Evolutionary conservation across 2,797 vertebrate species (phyloP), one percentile per base, ranked within the genome.

Genomic region (Coracias cyanogaster): DNA sequence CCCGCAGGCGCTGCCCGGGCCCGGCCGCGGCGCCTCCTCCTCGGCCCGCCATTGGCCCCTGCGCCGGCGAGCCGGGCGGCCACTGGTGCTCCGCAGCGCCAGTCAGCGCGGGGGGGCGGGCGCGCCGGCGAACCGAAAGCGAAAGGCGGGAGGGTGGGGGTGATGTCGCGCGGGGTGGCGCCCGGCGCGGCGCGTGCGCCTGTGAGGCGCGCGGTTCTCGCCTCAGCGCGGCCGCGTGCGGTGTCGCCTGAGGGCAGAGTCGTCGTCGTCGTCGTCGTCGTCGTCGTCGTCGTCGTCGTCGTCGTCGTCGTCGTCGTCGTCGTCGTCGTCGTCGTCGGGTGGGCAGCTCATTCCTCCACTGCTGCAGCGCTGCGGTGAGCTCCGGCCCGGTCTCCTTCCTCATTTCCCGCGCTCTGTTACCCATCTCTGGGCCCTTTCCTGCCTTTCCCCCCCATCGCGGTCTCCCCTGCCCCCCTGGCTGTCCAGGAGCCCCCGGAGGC

Each of bases 361-460:
- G 54, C 7, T 12, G 54, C 49, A 26, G 25, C n/a, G n/a, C 49
- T 28, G 49, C 49, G 49, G 25, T 28, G 15, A 28, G 49, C 41
- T 43, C 41, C 41, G 13, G 49, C 9, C 52, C 19, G 29, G 52
- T 20, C 31, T 7, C 29, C 9, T n/a, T 29, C 31, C n/a, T 58
- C 11, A 5, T 6, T 26, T 35, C 43, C 31, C 24, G n/a, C 20
- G 8, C 46, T 1, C 26, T 2, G 39, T 16, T 8, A 4, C 18
- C 19, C 3, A 1, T 21, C 18, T 4, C 8, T 3, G 3, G 3
- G 31, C 15, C 10, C 3, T 1, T 4, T 10, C 24, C 28, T 1
- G 11, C 19, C 7, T 3, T 16, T 1, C 10, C 2, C 3, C 17
- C 5, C 28, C 3, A 5, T 39, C 3, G 9, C 4, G 16, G 54